A percentile compares a stretch with the other conserved stretches of the same genome.
These are phyloP conservation scores for Melanitta fusca DNA, from an alignment of 2,797 vertebrate genomes.

Conservation along the genomic window DNA sequence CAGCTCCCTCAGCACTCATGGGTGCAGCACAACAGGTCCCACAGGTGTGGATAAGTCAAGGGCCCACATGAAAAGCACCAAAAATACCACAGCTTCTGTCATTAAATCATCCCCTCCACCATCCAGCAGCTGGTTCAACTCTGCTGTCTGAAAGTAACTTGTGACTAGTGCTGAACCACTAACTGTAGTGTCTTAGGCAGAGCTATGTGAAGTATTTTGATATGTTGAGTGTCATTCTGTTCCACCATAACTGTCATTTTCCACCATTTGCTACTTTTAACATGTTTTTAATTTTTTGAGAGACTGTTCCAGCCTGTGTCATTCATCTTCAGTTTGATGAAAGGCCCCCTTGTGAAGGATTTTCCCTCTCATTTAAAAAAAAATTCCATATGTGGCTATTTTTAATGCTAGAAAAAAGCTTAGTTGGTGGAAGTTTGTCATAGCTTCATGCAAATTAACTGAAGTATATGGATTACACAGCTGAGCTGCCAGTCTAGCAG, in stretches of 20 bases:
- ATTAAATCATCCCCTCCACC: background rate
- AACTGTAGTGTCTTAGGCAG: background rate
- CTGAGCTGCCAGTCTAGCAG: background rate
- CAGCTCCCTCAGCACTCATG: background rate
- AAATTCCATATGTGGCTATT: background rate
- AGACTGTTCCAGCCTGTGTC: background rate
- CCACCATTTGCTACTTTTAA: background rate
- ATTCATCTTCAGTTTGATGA: background rate
- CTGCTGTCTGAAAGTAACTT: background rate
- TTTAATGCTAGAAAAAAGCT: background rate
- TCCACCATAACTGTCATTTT: background rate
- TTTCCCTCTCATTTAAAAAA: background rate
- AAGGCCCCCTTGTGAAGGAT: background rate
- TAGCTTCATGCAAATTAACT: background rate
- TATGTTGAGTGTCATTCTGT: background rate
- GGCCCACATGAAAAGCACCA: background rate
- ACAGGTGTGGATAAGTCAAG: accelerated
- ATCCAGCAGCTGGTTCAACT: background rate
- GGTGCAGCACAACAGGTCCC: background rate
- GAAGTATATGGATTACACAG: background rate
- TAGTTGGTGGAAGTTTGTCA: background rate
- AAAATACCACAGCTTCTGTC: background rate
- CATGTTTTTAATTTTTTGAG: background rate
- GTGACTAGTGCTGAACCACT: background rate
- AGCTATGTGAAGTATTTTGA: background rate